phyloP scores from a whole-genome alignment of 2,113 vertebrate species.

The Aramus guarauna region DNA sequence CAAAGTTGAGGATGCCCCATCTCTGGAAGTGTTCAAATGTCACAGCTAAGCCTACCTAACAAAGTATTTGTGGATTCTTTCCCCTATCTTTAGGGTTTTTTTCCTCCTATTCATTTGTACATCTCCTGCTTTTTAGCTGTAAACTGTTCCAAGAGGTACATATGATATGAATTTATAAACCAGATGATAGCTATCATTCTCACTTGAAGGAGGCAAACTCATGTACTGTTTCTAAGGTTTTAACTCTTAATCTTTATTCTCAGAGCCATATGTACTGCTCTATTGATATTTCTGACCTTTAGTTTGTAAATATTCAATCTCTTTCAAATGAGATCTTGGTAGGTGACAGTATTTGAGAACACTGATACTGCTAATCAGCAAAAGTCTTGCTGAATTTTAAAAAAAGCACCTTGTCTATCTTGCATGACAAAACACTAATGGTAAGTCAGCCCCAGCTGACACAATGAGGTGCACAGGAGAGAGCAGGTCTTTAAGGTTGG shows the following conservation, averaged over 20 bases:
- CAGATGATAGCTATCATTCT: constrained; percentile 19
- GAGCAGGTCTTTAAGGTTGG: background rate
- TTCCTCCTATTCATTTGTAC: background rate
- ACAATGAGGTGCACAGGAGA: background rate
- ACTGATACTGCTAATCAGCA: background rate
- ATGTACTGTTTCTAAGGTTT: background rate
- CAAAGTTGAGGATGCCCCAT: too few relatives aligned
- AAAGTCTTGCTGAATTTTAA: background rate
- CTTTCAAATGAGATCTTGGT: background rate
- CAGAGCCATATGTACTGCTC: background rate
- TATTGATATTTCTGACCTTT: constrained; percentile 27
- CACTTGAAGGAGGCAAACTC: background rate
- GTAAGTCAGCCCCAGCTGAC: background rate
- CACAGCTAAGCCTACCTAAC: background rate
- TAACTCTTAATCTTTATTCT: background rate
- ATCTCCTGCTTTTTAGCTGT: background rate
- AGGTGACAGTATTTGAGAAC: background rate
- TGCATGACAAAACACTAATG: background rate
- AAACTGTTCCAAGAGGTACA: constrained; percentile 7
- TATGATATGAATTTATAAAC: constrained; percentile 10
- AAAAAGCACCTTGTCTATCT: background rate
- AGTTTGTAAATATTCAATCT: background rate
- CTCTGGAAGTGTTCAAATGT: background rate
- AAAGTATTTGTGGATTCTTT: background rate
- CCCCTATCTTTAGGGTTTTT: background rate